These are phyloP conservation scores for Helicoverpa zea DNA, from an alignment of 1,140 invertebrate species.

Conservation along the genomic window DNA sequence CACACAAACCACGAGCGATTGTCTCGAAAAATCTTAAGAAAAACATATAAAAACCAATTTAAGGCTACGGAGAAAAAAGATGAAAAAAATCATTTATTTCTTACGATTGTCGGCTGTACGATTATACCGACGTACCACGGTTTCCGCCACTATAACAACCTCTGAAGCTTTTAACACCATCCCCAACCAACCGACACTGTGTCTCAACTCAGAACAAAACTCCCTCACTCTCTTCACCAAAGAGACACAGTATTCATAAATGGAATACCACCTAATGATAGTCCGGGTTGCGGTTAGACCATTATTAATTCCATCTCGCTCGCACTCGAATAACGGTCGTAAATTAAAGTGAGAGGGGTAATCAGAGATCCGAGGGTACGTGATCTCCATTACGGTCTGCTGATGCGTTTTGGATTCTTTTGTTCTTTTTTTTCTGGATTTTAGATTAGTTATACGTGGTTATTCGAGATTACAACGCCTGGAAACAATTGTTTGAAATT, in stretches of 20 bases:
- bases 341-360: slow-evolving; percentile 72
- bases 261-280: slow-evolving; percentile 79
- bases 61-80: slow-evolving; percentile 65
- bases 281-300: slow-evolving; percentile 76
- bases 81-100: slow-evolving; percentile 80
- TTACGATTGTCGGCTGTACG: slow-evolving; percentile 72
- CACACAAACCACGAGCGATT: slow-evolving; percentile 62
- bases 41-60: slow-evolving; percentile 80
- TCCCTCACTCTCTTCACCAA: not conserved
- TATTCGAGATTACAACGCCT: slow-evolving; percentile 53
- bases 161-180: slow-evolving; percentile 39
- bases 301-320: slow-evolving; percentile 80
- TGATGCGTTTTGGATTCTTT: slow-evolving; percentile 75
- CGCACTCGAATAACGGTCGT: slow-evolving; percentile 60
- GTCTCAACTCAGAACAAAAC: slow-evolving; percentile 21
- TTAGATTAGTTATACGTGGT: slow-evolving; percentile 66
- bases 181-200: slow-evolving; percentile 44
- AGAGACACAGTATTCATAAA: slow-evolving; percentile 56
- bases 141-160: slow-evolving; percentile 68
- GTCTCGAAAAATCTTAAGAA: slow-evolving; percentile 67
- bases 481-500: slow-evolving; percentile 50
- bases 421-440: slow-evolving; percentile 63
- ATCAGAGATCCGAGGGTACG: slow-evolving; percentile 75
- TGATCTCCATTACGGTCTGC: slow-evolving; percentile 80
- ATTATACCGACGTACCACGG: slow-evolving; percentile 68